phyloP scores from a whole-genome alignment of 2,113 vertebrate species.

The Periophthalmodon schlosseri region DNA sequence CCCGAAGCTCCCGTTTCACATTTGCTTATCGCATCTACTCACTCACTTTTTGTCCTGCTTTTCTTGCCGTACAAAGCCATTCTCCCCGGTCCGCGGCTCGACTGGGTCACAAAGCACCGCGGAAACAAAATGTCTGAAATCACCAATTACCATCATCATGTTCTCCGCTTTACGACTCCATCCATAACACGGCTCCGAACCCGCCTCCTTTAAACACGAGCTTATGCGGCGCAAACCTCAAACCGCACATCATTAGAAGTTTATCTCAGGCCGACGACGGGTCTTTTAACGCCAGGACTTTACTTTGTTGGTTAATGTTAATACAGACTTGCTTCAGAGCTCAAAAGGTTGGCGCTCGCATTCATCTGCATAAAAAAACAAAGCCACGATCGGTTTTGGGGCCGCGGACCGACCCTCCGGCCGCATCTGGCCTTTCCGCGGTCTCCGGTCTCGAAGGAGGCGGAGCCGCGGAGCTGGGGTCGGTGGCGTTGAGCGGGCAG shows the following conservation, averaged over 20 bases:
- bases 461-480: slow-evolving; percentile 22
- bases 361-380: slow-evolving; percentile 35
- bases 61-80: slow-evolving; percentile 14
- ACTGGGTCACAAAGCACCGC: slow-evolving; percentile 7
- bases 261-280: slow-evolving; percentile 28
- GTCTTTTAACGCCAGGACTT: slow-evolving; percentile 16
- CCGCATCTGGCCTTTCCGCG: slow-evolving; percentile 37
- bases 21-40: slow-evolving; percentile 38
- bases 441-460: slow-evolving; percentile 9
- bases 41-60: slow-evolving; percentile 14
- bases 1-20: not conserved
- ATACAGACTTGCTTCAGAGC: slow-evolving; percentile 18
- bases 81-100: slow-evolving; percentile 8
- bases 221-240: slow-evolving; percentile 3
- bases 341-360: slow-evolving; percentile 6
- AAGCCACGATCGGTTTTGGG: slow-evolving; percentile 44
- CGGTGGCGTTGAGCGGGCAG: slow-evolving; percentile 23
- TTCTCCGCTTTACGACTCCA: not conserved
- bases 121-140: slow-evolving; percentile 19
- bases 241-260: slow-evolving; percentile 24
- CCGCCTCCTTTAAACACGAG: slow-evolving; percentile 4
- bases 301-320: slow-evolving; percentile 36
- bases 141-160: slow-evolving; percentile 2
- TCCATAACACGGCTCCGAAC: not conserved
- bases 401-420: slow-evolving; percentile 44